Percentiles rank a stretch among this genome's conserved stretches.
phyloP scores from a whole-genome alignment of 2,888 invertebrate species.

The Entomobrya proxima region DNA sequence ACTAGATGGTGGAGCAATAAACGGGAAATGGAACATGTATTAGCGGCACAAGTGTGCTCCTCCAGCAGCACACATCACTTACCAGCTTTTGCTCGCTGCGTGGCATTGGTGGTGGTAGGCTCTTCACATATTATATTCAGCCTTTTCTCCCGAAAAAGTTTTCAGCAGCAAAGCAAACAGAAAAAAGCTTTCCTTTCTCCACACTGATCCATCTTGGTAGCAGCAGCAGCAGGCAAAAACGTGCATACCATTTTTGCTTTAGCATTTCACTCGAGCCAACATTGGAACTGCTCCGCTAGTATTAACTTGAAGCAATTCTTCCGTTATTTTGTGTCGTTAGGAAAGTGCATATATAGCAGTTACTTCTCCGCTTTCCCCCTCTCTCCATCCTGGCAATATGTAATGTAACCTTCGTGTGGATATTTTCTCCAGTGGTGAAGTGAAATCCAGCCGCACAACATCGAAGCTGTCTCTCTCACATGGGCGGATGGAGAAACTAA shows the following conservation, averaged over 20 bases:
- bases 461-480: slow-evolving; percentile 6
- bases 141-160: not conserved
- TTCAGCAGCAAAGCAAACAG: slow-evolving; percentile 23
- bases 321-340: not conserved
- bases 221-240: too few species aligned
- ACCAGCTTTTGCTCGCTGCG: not conserved
- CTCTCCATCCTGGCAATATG: slow-evolving; percentile 1
- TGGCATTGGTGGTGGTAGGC: too few species aligned
- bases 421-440: slow-evolving; percentile 55
- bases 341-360: not conserved
- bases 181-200: slow-evolving; percentile 34
- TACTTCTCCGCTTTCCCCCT: not conserved
- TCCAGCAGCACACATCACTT: not conserved
- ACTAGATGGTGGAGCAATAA: not conserved
- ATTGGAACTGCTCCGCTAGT: too few species aligned
- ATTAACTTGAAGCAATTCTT: not conserved
- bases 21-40: slow-evolving; percentile 34
- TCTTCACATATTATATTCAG: too few species aligned
- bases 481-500: slow-evolving; percentile 47
- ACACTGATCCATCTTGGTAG: not conserved
- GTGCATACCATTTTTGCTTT: not conserved
- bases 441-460: slow-evolving; percentile 59
- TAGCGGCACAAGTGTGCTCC: slow-evolving; percentile 17
- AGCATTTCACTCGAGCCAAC: slow-evolving; percentile 14
- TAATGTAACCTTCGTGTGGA: slow-evolving; percentile 35